Percentiles rank a stretch among this genome's conserved stretches.
Conservation (phyloP, 2,797 vertebrate genomes). For the Myotis planiceps region DNA sequence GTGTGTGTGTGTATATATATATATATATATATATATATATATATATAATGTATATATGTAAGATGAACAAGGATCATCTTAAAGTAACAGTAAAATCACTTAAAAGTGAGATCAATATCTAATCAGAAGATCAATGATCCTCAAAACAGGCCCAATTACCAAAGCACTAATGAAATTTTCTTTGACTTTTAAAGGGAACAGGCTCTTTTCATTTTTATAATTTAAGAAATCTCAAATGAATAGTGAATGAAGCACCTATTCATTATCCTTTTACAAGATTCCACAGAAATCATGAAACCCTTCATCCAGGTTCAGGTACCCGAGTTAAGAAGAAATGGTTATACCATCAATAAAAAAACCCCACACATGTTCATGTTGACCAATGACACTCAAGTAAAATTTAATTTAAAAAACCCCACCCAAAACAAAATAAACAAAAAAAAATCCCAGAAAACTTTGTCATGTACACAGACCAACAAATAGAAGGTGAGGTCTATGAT, state of each 20-base stretch:
- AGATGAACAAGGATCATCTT: neutral
- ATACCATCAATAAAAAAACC: neutral
- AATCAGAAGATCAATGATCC: neutral
- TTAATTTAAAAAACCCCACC: no score
- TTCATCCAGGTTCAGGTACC: neutral
- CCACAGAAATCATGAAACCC: neutral
- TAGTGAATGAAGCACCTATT: neutral
- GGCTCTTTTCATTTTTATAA: slow-evolving; percentile 20
- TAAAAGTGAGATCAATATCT: neutral
- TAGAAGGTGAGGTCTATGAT: neutral
- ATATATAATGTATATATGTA: neutral
- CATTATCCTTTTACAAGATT: slow-evolving; percentile 44
- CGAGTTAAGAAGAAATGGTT: neutral
- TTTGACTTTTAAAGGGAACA: slow-evolving; percentile 6
- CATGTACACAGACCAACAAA: neutral
- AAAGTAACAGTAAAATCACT: neutral
- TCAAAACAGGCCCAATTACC: neutral
- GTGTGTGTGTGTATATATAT: no score
- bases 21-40: neutral
- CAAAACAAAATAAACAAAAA: neutral
- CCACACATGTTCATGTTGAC: no score
- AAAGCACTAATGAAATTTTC: neutral
- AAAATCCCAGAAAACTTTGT: neutral
- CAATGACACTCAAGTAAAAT: no score
- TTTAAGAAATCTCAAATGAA: slow-evolving; percentile 41